phyloP scores from a whole-genome alignment of 2,113 vertebrate genomes.

The Stigmatopora argus region DNA sequence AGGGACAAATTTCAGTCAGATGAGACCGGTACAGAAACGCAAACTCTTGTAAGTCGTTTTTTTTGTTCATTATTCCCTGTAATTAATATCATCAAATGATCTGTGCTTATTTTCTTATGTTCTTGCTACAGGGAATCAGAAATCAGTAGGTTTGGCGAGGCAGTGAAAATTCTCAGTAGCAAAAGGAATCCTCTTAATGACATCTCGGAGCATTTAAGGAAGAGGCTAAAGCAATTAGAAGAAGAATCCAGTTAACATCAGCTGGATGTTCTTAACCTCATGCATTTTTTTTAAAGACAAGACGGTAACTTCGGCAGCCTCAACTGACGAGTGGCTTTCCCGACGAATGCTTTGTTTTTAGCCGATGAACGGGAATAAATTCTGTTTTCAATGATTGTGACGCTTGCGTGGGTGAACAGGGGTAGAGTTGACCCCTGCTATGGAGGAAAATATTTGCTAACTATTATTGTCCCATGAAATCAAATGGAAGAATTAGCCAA shows the following conservation, averaged over 20 bases:
- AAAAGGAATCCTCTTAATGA: slow-evolving; percentile 5
- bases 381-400: neutral
- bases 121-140: neutral
- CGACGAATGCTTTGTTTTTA: neutral
- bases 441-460: no score
- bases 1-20: neutral
- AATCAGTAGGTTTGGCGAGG: neutral
- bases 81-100: neutral
- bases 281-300: neutral
- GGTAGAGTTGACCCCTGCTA: no score
- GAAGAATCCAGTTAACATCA: neutral
- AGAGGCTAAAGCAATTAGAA: slow-evolving; percentile 3
- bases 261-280: neutral
- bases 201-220: slow-evolving; percentile 1
- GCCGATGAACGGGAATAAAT: neutral
- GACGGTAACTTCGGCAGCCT: neutral
- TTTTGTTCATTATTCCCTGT: neutral
- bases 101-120: neutral
- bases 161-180: neutral
- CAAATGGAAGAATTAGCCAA: neutral
- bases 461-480: neutral
- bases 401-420: neutral
- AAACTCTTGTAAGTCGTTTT: slow-evolving; percentile 1
- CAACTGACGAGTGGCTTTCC: neutral
- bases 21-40: slow-evolving; percentile 4